Conservation (phyloP, 1,140 invertebrate genomes). For the Ooceraea biroi region DNA sequence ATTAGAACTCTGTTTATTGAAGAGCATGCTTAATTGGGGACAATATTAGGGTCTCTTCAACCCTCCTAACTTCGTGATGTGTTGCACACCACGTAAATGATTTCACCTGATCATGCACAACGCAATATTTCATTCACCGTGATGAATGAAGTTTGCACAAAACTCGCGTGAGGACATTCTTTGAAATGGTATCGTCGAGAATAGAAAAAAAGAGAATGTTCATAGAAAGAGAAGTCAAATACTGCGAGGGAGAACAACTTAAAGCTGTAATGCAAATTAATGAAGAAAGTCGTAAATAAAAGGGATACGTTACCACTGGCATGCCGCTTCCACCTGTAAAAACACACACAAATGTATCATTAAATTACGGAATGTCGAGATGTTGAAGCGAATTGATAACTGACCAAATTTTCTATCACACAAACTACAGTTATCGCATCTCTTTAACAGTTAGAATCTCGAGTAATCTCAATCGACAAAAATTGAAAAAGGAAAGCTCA, state of each 20-base stretch:
- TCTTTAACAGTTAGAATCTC: too few species aligned
- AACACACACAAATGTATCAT: constrained; percentile 25
- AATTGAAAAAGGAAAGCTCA: background rate
- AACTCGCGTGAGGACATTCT: constrained; percentile 39
- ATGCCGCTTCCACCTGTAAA: constrained; percentile 84
- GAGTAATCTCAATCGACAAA: too few species aligned
- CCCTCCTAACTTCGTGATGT: constrained; percentile 30
- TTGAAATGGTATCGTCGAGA: constrained; percentile 42
- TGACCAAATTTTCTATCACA: too few species aligned
- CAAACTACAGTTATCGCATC: too few species aligned
- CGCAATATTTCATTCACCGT: constrained; percentile 50
- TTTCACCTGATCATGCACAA: constrained; percentile 69
- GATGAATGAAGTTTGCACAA: constrained; percentile 49
- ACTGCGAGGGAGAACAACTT: constrained; percentile 64
- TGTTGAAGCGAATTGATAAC: background rate
- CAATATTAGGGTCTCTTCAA: constrained; percentile 38
- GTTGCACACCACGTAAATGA: constrained; percentile 43
- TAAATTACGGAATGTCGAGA: constrained; percentile 7
- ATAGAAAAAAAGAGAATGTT: constrained; percentile 43
- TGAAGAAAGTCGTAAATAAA: constrained; percentile 63
- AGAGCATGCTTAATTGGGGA: constrained; percentile 69
- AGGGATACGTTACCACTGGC: constrained; percentile 85
- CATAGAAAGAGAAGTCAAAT: constrained; percentile 60
- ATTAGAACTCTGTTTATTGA: constrained; percentile 81
- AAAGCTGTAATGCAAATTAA: constrained; percentile 54